Base-by-base conservation (phyloP, 2,113 vertebrate genomes). In the Thermophis baileyi region DNA sequence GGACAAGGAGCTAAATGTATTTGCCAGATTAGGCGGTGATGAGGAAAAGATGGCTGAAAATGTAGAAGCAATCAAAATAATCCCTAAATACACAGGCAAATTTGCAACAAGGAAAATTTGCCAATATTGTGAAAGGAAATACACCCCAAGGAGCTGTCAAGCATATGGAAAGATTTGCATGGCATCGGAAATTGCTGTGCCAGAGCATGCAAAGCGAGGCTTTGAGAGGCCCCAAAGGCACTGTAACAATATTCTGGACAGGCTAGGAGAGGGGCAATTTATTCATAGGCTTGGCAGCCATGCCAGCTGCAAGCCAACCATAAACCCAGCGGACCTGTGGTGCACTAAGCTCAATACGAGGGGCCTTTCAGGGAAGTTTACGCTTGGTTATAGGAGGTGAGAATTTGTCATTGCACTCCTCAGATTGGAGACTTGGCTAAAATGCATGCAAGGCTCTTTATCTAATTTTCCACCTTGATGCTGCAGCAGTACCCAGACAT, bases 91-190 rank as follows among this genome's bases (percentile, higher is more conserved):
- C n/a, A 55, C 74, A 93, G 35, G 74, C 6, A 93, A 51, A 63
- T 87, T 90, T 25, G 53, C 54, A 35, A 46, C 2, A 3, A 87
- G 30, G 27, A 93, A 90, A 90, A 90, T 44, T 44, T 63, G 89
- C 54, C 89, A 90, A 22, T 87, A 55, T 24, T 90, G 54, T 93
- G 81, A 60, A 93, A 86, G 54, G 81, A 63, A 90, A 93, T 8
- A 22, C 89, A 55, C 74, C 54, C 89, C 20, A 60, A 87, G 89
- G 81, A 93, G 54, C 81, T 93, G 92, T 93, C 92, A 90, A 93
- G 85, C 92, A 93, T 93, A 90, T 93, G 92, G 54, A 93, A 93
- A 93, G 81, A 90, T 86, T 93, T 93, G 92, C 89, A 90, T 90
- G 92, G 92, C 47, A 93, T 90, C 81, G 60, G 89, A 90, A 90